phyloP scores from a whole-genome alignment of 1,140 invertebrate genomes.

The Chrysoperla carnea region DNA sequence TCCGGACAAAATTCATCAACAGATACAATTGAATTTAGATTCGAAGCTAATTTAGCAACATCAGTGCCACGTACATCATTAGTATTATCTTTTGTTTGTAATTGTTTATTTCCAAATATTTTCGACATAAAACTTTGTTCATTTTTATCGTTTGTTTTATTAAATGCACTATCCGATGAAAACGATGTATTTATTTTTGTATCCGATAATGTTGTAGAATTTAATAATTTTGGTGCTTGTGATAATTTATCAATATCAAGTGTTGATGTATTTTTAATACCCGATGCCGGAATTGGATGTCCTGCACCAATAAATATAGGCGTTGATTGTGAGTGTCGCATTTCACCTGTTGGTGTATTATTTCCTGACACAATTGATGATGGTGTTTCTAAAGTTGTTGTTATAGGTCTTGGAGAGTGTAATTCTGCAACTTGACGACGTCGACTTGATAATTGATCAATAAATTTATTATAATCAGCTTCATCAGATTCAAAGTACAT shows the following conservation, averaged over 20 bases:
- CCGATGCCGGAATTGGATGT: slow-evolving; percentile 6
- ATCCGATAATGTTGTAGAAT: not conserved
- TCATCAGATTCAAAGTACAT: slow-evolving; percentile 71
- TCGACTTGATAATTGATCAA: slow-evolving; percentile 53
- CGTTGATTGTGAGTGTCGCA: slow-evolving; percentile 20
- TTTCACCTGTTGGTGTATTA: slow-evolving; percentile 25
- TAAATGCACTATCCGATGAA: not conserved
- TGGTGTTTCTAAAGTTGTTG: slow-evolving; percentile 25
- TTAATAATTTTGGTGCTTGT: slow-evolving; percentile 5
- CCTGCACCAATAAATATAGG: slow-evolving; percentile 23
- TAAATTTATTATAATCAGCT: slow-evolving; percentile 73
- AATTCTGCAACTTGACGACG: slow-evolving; percentile 51
- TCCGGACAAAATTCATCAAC: slow-evolving; percentile 80
- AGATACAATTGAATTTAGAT: slow-evolving; percentile 28
- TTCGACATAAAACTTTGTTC: slow-evolving; percentile 2
- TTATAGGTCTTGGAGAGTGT: slow-evolving; percentile 17
- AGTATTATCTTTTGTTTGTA: not conserved
- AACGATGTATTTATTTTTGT: not conserved
- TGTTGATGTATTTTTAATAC: not conserved
- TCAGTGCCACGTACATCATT: not conserved
- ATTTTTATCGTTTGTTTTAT: slow-evolving; percentile 1
- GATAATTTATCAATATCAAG: slow-evolving; percentile 11
- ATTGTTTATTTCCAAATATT: not conserved
- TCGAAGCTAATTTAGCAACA: slow-evolving; percentile 9
- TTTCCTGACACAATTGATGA: slow-evolving; percentile 23